Evolutionary conservation across 2,888 invertebrate genomes (phyloP).

Genomic region (Phrixothrix hirtus): DNA sequence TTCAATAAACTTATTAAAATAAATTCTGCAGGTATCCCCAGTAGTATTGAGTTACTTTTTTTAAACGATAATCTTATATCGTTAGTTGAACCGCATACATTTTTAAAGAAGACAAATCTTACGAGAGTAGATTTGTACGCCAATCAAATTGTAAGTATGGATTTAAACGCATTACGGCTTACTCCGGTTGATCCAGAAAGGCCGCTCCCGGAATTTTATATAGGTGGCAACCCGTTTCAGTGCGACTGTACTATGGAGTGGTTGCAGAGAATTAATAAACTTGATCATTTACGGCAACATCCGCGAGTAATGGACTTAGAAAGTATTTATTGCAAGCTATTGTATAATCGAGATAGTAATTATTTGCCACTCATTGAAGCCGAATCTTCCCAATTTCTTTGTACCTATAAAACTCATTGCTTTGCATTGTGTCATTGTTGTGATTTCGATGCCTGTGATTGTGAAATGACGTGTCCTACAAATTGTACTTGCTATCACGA

Average conservation of each 20-base stretch:
- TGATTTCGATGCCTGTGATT: constrained; percentile 96
- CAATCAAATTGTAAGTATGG: constrained; percentile 88
- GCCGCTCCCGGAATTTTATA: constrained; percentile 85
- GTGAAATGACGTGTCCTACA: constrained; percentile 93
- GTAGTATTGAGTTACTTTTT: constrained; percentile 82
- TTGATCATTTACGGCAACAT: constrained; percentile 81
- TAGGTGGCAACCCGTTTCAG: constrained; percentile 91
- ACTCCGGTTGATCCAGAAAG: constrained; percentile 77
- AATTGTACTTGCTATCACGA: constrained; percentile 96
- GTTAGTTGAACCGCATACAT: constrained; percentile 84
- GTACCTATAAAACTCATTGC: constrained; percentile 90
- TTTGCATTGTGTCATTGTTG: constrained; percentile 95
- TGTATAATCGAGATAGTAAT: constrained; percentile 81
- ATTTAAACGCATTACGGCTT: constrained; percentile 83
- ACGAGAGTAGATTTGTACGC: constrained; percentile 91
- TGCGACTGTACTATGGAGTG: constrained; percentile 97
- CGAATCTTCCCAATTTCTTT: constrained; percentile 87
- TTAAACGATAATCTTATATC: constrained; percentile 87
- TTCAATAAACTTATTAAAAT: constrained; percentile 84
- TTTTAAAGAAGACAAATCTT: constrained; percentile 85
- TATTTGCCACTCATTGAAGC: constrained; percentile 86
- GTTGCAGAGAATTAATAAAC: constrained; percentile 87
- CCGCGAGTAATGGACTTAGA: constrained; percentile 90
- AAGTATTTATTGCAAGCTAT: constrained; percentile 84
- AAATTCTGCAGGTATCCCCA: constrained; percentile 75